phyloP scores from a whole-genome alignment of 2,888 invertebrate species.

The Cetonia aurata region DNA sequence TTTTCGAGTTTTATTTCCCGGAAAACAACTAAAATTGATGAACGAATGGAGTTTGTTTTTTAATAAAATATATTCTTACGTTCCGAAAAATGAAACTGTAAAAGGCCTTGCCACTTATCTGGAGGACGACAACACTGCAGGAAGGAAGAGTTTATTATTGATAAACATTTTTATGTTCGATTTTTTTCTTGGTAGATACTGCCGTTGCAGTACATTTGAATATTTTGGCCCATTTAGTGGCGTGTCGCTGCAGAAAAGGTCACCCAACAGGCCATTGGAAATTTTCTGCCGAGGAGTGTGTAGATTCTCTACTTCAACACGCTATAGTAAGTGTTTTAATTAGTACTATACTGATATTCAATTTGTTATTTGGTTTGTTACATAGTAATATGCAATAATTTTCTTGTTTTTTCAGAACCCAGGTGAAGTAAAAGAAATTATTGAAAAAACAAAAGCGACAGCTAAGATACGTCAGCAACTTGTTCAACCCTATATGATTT shows the following conservation, averaged over 20 bases:
- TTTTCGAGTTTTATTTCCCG: neutral
- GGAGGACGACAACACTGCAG: slow-evolving; percentile 4
- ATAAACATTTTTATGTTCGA: too few relatives aligned
- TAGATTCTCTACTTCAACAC: slow-evolving; percentile 2
- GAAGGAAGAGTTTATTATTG: too few relatives aligned
- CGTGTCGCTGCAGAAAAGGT: neutral
- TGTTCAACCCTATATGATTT: neutral
- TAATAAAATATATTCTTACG: too few relatives aligned
- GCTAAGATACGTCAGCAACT: neutral
- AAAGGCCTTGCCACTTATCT: neutral
- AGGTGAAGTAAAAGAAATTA: neutral
- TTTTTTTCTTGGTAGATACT: neutral
- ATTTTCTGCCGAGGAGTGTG: slow-evolving; percentile 8
- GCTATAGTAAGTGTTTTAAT: slow-evolving; percentile 11
- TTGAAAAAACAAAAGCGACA: slow-evolving; percentile 1
- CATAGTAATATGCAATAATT: neutral
- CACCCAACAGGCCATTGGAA: slow-evolving; percentile 1
- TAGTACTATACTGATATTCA: neutral
- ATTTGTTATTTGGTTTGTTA: neutral
- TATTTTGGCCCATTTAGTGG: neutral
- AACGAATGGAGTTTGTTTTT: neutral
- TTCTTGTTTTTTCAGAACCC: neutral
- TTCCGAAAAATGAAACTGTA: neutral
- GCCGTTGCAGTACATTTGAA: neutral
- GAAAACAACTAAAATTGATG: neutral